Conservation (phyloP, 2,113 vertebrate species). For the Macquaria australasica region DNA sequence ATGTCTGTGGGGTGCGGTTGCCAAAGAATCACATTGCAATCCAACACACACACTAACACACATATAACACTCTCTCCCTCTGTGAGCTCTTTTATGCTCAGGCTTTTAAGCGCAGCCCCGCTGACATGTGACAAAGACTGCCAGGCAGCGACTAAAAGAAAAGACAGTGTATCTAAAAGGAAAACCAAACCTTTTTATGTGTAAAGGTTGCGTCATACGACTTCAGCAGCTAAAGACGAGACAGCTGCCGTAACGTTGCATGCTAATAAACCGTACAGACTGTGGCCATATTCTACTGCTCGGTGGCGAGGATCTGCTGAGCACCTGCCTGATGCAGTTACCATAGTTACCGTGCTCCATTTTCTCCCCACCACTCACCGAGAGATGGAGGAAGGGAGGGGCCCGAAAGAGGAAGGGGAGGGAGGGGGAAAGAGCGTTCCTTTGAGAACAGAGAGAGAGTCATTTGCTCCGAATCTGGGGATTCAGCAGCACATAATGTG, state of each 20-base stretch:
- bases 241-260: background rate
- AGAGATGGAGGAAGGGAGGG: conserved; percentile 56
- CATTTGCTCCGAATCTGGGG: conserved; percentile 65
- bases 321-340: conserved; percentile 85
- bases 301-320: conserved; percentile 33
- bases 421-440: conserved; percentile 40
- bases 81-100: conserved; percentile 47
- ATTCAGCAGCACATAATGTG: conserved; percentile 63
- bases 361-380: conserved; percentile 68
- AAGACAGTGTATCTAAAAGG: conserved; percentile 33
- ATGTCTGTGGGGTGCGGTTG: conserved; percentile 69
- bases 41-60: conserved; percentile 45
- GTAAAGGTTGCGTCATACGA: background rate
- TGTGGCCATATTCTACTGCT: background rate
- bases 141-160: conserved; percentile 21
- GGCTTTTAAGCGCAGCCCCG: conserved; percentile 44
- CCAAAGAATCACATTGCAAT: conserved; percentile 72
- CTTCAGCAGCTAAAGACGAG: background rate
- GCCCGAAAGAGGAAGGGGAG: conserved; percentile 37
- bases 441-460: conserved; percentile 68
- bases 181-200: background rate
- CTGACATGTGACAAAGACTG: conserved; percentile 38
- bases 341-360: conserved; percentile 85
- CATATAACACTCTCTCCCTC: conserved; percentile 23
- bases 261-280: background rate